Conservation (phyloP, 2,113 vertebrate species). For the Actinemys pallida region DNA sequence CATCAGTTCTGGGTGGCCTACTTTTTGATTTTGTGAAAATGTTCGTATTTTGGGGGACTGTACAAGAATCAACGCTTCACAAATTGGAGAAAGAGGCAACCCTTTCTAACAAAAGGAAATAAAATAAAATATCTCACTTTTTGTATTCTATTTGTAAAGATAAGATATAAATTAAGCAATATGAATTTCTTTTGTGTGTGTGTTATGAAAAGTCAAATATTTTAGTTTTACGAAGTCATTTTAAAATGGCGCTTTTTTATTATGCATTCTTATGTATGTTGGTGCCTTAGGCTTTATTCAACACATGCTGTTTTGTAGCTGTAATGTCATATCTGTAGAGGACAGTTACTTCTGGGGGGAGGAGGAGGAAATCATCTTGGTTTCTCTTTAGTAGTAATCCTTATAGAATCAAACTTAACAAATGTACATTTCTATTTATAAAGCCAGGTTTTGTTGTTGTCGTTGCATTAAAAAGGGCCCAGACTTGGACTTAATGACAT, state of each 20-base stretch:
- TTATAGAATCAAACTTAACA: neutral
- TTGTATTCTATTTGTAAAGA: neutral
- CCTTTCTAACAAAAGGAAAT: neutral
- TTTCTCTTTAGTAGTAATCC: neutral
- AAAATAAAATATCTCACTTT: fast-evolving
- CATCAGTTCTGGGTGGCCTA: neutral
- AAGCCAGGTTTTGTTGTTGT: neutral
- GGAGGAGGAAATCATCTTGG: neutral
- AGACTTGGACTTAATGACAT: neutral
- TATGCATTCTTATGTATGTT: neutral
- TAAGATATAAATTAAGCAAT: neutral
- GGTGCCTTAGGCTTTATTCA: neutral
- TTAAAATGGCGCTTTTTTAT: neutral
- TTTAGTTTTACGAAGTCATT: neutral
- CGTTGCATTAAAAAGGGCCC: neutral
- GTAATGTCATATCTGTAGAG: neutral
- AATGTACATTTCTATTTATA: neutral
- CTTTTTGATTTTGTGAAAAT: neutral
- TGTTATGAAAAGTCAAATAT: neutral
- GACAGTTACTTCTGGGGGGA: neutral
- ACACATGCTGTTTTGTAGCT: neutral
- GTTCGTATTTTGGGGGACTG: fast-evolving
- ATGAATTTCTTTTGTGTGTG: neutral
- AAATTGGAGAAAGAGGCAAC: neutral
- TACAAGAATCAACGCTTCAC: neutral